Conservation (phyloP, 2,797 vertebrate species). For the Acanthis flammea region DNA sequence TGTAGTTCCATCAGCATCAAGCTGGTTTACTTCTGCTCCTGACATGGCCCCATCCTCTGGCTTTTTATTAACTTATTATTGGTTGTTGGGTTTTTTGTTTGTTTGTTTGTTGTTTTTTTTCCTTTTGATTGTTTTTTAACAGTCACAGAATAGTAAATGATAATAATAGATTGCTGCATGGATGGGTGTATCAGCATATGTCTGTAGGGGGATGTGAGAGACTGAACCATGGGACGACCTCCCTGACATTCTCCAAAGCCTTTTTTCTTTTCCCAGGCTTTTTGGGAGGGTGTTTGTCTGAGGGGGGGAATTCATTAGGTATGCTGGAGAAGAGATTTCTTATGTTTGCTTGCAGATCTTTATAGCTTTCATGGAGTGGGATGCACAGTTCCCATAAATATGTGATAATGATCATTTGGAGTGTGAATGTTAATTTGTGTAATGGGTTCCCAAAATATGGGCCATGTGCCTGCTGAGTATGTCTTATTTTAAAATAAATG, state of each 20-base stretch:
- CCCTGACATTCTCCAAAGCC: slow-evolving; percentile 34
- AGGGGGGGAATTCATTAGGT: not conserved
- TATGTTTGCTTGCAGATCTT: slow-evolving; percentile 28
- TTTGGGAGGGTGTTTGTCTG: not conserved
- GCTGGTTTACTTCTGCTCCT: not conserved
- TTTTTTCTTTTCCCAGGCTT: slow-evolving; percentile 20
- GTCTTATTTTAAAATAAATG: slow-evolving; percentile 63
- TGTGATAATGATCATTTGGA: slow-evolving; percentile 50
- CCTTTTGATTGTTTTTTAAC: not conserved
- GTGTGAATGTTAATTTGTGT: slow-evolving; percentile 52
- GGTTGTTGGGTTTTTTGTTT: too few relatives aligned
- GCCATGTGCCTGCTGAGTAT: slow-evolving; percentile 32
- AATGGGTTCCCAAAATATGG: slow-evolving; percentile 50
- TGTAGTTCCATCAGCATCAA: not conserved
- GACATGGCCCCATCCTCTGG: not conserved
- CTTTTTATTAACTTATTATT: not conserved
- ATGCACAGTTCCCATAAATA: slow-evolving; percentile 30
- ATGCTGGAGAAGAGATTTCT: not conserved
- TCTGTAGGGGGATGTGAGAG: slow-evolving; percentile 5
- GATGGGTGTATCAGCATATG: slow-evolving; percentile 18
- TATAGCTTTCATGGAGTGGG: not conserved
- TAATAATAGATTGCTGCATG: not conserved
- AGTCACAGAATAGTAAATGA: not conserved
- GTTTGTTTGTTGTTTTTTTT: not conserved
- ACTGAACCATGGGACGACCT: slow-evolving; percentile 20